These are phyloP conservation scores for Pseudochromis fuscus DNA, from an alignment of 2,797 vertebrate genomes.

Conservation along the genomic window DNA sequence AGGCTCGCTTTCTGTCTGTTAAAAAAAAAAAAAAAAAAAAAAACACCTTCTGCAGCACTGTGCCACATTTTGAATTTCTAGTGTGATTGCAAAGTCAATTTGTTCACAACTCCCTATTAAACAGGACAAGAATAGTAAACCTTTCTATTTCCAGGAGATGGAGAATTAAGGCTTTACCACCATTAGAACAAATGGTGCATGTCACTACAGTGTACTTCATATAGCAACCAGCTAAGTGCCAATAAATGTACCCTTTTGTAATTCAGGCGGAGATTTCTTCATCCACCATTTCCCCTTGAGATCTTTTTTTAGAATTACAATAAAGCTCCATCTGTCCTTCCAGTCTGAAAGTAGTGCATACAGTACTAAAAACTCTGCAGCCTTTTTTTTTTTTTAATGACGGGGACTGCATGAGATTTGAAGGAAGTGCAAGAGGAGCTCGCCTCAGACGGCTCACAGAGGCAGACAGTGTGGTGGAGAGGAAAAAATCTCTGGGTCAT, in stretches of 20 bases:
- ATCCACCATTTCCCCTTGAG: conserved; percentile 68
- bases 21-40: too few relatives aligned
- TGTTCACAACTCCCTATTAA: conserved; percentile 30
- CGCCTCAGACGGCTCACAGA: conserved; percentile 10
- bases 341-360: conserved; percentile 52
- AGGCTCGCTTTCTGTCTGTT: conserved; percentile 16
- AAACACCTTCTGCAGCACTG: conserved; percentile 34
- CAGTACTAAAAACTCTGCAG: conserved; percentile 1
- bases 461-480: conserved; percentile 1
- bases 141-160: conserved; percentile 60
- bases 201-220: conserved; percentile 49
- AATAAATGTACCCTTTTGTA: conserved; percentile 70
- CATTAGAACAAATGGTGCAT: conserved; percentile 72
- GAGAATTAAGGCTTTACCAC: conserved; percentile 60
- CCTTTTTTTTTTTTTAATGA: conserved; percentile 44
- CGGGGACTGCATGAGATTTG: conserved; percentile 27
- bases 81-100: conserved; percentile 38
- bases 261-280: conserved; percentile 60
- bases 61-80: conserved; percentile 26
- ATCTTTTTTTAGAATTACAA: conserved; percentile 62
- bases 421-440: conserved; percentile 30
- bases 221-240: conserved; percentile 66
- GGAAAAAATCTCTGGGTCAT: conserved; percentile 31
- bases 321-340: conserved; percentile 68
- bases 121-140: conserved; percentile 56